A percentile compares a stretch with the other conserved stretches of the same genome.
phyloP scores from a whole-genome alignment of 2,888 invertebrate species.

The Synanthedon tipuliformis region DNA sequence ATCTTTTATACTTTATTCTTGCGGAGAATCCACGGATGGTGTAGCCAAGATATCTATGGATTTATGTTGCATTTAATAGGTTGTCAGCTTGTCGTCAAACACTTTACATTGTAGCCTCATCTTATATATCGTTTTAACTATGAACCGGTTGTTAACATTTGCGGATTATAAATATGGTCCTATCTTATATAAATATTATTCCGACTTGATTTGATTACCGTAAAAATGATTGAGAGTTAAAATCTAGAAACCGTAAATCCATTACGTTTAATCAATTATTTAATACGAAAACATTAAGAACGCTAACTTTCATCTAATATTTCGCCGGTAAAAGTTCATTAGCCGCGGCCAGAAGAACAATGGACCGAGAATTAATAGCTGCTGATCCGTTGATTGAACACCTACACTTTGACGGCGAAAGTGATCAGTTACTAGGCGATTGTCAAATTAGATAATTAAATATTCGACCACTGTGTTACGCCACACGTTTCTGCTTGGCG shows the following conservation, averaged over 20 bases:
- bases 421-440: constrained; percentile 29
- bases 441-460: constrained; percentile 35
- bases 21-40: too few species aligned
- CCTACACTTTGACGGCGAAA: constrained; percentile 41
- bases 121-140: too few species aligned
- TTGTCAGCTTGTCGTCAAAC: too few species aligned
- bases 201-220: too few species aligned
- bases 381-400: constrained; percentile 38
- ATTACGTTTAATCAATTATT: constrained; percentile 29
- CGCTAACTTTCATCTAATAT: constrained; percentile 37
- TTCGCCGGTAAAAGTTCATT: constrained; percentile 48
- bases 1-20: too few species aligned
- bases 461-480: constrained; percentile 36
- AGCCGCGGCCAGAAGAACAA: constrained; percentile 38
- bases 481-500: constrained; percentile 2
- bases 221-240: too few species aligned
- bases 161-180: too few species aligned
- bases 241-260: constrained; percentile 8
- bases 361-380: constrained; percentile 28
- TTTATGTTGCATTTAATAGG: too few species aligned
- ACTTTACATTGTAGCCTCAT: too few species aligned
- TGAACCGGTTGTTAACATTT: too few species aligned
- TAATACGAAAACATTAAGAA: constrained; percentile 36
- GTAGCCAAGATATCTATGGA: too few species aligned
- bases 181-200: too few species aligned